Evolutionary conservation across 2,888 invertebrate genomes (phyloP), one percentile per base, ranked within the genome.

Genomic region (Drosophila aldrichi): DNA sequence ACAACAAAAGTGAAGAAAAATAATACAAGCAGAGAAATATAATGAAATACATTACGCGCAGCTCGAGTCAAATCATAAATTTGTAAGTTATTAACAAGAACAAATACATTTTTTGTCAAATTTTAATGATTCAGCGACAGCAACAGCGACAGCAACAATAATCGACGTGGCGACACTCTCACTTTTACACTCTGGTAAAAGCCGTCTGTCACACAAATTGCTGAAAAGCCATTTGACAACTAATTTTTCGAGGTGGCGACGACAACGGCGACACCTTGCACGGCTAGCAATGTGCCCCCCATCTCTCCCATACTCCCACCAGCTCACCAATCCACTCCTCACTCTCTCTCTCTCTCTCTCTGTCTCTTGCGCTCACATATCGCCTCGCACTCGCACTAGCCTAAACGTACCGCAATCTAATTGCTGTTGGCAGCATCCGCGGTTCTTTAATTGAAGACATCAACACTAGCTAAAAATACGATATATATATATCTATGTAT

Each of bases 401-500:
- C 87, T 60, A 86, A 84, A 84, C 79, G 81, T 74, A 87, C 81
- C 84, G 76, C 82, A 88, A 83, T 85, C 86, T 86, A 85, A 85
- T 88, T 85, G 88, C 88, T 86, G 82, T 69, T 81, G 81, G 84
- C 84, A 87, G 84, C 85, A 81, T 88, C 89, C 88, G 84, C 82
- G 88, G 85, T 83, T 90, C 74, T 84, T 91, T 92, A 92, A 92
- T 92, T 92, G 91, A 92, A 92, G 90, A 91, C 91, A 92, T 92
- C 91, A 91, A 92, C 86, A 87, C 86, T 77, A 88, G 85, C 88
- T 86, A 86, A 88, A 86, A 86, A 86, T 86, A 86, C 74, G 70
- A 68, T 64, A 70, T 58, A 36, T 25, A 25, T 25, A 25, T 25
- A 5, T 25, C 0, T 25, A 6, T 25, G 6, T 25, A 0, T 25